Conservation (phyloP, 2,888 invertebrate species). For the Hypselothyrea guttata region DNA sequence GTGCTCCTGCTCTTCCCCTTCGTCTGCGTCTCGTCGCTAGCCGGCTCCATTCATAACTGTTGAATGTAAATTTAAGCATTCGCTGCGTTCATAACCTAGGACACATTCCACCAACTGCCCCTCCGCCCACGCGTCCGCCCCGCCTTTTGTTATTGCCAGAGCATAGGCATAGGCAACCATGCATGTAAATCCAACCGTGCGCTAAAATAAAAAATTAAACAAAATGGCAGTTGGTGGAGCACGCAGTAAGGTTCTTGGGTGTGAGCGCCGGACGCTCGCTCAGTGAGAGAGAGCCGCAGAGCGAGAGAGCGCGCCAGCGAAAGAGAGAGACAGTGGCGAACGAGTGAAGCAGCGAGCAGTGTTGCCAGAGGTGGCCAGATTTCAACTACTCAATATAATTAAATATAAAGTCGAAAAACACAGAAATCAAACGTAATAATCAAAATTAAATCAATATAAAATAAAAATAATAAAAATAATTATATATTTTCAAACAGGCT, state of each 20-base stretch:
- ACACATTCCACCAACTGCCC: slow-evolving; percentile 32
- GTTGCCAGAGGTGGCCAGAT: no score
- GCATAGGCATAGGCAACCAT: slow-evolving; percentile 47
- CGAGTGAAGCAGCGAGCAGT: slow-evolving; percentile 47
- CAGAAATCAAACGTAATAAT: no score
- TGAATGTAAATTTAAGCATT: slow-evolving; percentile 19
- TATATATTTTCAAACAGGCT: no score
- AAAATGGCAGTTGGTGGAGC: slow-evolving; percentile 80
- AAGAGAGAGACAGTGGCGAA: slow-evolving; percentile 32
- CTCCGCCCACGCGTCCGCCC: no score
- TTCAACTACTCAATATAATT: no score
- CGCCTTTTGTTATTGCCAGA: slow-evolving; percentile 18
- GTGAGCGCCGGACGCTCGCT: slow-evolving; percentile 62
- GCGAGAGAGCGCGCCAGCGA: slow-evolving; percentile 24
- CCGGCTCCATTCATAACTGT: slow-evolving; percentile 16
- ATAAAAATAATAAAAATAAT: no score
- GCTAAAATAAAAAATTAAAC: slow-evolving; percentile 73
- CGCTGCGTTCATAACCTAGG: slow-evolving; percentile 51
- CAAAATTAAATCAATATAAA: no score
- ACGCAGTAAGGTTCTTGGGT: slow-evolving; percentile 60
- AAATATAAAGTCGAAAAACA: no score
- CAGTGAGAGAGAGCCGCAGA: slow-evolving; percentile 14
- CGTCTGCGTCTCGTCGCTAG: no score
- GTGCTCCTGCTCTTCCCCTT: slow-evolving; percentile 14
- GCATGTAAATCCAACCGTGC: slow-evolving; percentile 56